Base-by-base conservation (phyloP, 2,888 invertebrate genomes). In the Hydraecia micacea region DNA sequence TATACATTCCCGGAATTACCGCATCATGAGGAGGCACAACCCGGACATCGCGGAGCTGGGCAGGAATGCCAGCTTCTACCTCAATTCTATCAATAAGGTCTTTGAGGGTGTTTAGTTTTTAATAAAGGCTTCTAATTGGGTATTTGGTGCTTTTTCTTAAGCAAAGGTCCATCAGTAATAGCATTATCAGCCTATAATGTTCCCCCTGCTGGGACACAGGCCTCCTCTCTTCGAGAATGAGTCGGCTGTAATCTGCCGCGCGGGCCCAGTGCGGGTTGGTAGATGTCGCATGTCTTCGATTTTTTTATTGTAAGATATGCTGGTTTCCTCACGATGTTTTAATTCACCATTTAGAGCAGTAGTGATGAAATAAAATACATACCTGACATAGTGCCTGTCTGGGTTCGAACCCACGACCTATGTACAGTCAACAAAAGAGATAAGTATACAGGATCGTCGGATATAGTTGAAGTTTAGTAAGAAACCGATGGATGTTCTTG, bases 31-130 rank as follows among this genome's bases (percentile, higher is more conserved):
- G 70, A 78, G 86, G 32, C 81, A 0, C 0, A 83, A 81, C 2
- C 36, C 66, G 0, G 88, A 89, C 0, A 15, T 92, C 13, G 73
- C 84, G 3, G 86, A 87, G 0, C 79, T 92, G 6, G 91, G 90
- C 0, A 92, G 87, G 78, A 91, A 92, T 55, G 90, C 90, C 36
- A 92, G 91, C 67, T 83, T 87, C 36, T 92, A 92, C 63, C 86
- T 93, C 32, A 69, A 69, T 1, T 89, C 91, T 5, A 90, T 92
- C 21, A 91, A 90, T 72, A 88, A 90, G 65, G 89, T 92, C 32
- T 87, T 93, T 60, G 87, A 92, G 32, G 81, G 66, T 60, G 79
- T 87, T 49, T 91, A 88, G 58, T 21, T 32, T 28, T 4, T 0
- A 88, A 75, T 87, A 87, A 85, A 88, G 11, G 3, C 39, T 76